phyloP scores from a whole-genome alignment of 2,888 invertebrate species.

The Junonia oenone region DNA sequence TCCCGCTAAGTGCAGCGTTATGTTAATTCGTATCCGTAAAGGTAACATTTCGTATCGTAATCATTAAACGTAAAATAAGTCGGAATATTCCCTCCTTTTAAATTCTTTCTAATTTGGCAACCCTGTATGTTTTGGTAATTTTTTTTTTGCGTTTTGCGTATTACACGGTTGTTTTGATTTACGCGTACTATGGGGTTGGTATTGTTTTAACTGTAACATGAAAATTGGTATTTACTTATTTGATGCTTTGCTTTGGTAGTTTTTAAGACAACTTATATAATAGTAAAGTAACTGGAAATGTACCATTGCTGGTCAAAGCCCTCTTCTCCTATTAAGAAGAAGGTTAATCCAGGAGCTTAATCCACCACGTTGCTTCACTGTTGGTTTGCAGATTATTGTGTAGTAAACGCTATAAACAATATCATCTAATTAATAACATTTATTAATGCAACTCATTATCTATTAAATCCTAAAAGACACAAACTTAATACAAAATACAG shows the following conservation, averaged over 20 bases:
- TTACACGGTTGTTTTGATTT: neutral
- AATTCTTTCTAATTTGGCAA: slow-evolving; percentile 17
- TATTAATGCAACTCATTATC: no score
- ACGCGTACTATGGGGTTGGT: neutral
- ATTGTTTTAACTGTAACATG: neutral
- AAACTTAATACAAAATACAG: neutral
- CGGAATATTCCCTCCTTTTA: slow-evolving; percentile 14
- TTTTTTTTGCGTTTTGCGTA: neutral
- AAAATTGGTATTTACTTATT: neutral
- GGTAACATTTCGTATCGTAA: slow-evolving; percentile 25
- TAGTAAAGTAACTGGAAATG: no score
- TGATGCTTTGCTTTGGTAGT: neutral
- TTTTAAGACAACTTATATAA: no score
- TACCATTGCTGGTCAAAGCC: no score
- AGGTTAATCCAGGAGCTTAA: no score
- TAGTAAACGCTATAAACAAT: no score
- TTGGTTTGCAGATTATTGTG: no score
- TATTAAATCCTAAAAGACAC: no score
- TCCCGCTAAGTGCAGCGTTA: slow-evolving; percentile 34
- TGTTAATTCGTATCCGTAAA: slow-evolving; percentile 32
- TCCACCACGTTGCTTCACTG: no score
- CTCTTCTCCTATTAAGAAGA: no score
- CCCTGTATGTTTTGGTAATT: neutral
- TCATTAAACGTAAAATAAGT: slow-evolving; percentile 25
- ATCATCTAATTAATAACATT: no score